Conservation (phyloP, 2,888 invertebrate genomes). For the Cephus nigrinus region DNA sequence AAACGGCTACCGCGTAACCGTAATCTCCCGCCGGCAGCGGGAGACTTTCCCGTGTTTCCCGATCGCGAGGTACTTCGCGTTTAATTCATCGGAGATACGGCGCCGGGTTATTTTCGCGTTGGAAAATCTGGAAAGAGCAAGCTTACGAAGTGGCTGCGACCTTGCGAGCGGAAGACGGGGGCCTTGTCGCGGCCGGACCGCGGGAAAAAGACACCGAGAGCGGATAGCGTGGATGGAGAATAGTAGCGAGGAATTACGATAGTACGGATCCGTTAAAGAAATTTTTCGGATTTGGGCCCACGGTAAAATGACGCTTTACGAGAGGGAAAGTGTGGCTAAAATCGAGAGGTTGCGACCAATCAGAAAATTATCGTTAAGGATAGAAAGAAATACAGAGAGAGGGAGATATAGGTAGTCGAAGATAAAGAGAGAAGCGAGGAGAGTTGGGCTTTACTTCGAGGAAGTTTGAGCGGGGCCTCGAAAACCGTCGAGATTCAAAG, state of each 20-base stretch:
- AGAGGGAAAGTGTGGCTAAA: too few relatives aligned
- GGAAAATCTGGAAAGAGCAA: background rate
- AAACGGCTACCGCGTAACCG: constrained; percentile 38
- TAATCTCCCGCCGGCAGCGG: constrained; percentile 15
- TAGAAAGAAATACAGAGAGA: too few relatives aligned
- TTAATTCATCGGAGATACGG: background rate
- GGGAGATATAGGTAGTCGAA: too few relatives aligned
- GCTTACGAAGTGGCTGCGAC: too few relatives aligned
- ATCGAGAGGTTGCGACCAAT: too few relatives aligned
- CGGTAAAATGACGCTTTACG: too few relatives aligned
- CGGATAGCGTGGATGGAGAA: too few relatives aligned
- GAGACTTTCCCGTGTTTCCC: constrained; percentile 55
- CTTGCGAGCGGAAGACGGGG: background rate
- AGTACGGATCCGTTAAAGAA: background rate
- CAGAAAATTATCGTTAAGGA: too few relatives aligned
- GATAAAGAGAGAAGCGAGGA: background rate
- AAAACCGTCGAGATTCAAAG: constrained; percentile 6
- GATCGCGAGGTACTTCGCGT: constrained; percentile 11
- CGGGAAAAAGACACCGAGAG: background rate
- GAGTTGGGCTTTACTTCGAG: background rate
- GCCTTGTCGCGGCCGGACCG: too few relatives aligned
- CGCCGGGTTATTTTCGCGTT: background rate
- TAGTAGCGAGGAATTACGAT: background rate
- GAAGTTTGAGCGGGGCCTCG: constrained; percentile 9
- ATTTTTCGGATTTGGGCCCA: background rate